Conservation (phyloP, 2,888 invertebrate species). For the Tenthredo mesomela region DNA sequence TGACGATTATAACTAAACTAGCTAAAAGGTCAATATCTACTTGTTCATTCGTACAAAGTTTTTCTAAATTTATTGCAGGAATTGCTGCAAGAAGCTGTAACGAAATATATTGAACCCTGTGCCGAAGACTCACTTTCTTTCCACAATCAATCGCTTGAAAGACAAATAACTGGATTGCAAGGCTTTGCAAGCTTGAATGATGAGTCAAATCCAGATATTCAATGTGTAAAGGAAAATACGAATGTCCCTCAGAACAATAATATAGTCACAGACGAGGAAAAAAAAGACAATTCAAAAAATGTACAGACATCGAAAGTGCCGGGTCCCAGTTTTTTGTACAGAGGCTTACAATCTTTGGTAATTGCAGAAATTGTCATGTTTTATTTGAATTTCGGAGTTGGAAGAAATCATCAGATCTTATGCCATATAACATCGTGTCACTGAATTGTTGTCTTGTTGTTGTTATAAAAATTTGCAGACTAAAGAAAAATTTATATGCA, state of each 20-base stretch:
- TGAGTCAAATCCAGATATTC: background rate
- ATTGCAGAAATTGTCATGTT: background rate
- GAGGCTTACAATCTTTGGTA: background rate
- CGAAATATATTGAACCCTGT: background rate
- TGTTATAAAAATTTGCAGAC: too few species aligned
- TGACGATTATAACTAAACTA: background rate
- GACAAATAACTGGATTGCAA: constrained; percentile 21
- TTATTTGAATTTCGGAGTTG: background rate
- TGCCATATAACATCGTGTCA: background rate
- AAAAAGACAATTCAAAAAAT: background rate
- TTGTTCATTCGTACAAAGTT: background rate
- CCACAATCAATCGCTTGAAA: background rate
- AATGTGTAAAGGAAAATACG: background rate
- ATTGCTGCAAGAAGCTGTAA: background rate
- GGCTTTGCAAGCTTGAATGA: background rate
- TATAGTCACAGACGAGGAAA: background rate
- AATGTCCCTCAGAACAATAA: background rate
- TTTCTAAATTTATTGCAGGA: background rate
- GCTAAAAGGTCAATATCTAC: background rate
- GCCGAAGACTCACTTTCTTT: background rate
- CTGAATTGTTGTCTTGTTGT: too few species aligned
- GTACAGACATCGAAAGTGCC: background rate
- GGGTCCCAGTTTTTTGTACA: background rate
- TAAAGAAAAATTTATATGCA: background rate
- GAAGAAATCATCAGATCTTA: background rate